phyloP scores from a whole-genome alignment of 30 jellyfish, hydroid and myxozoan species.

The Turritopsis rubra region DNA sequence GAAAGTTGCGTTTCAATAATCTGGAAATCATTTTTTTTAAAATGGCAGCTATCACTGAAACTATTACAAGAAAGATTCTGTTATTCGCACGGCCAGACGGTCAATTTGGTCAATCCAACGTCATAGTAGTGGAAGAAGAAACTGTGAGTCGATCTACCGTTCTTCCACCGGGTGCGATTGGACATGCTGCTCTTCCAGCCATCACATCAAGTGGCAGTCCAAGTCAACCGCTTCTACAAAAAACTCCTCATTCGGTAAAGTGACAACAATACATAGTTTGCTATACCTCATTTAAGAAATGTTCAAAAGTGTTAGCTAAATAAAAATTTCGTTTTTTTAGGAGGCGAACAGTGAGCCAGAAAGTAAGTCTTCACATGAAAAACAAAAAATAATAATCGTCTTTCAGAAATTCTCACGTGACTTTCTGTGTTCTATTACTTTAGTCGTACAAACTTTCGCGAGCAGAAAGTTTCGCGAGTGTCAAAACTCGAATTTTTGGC shows the following conservation, averaged over 20 bases:
- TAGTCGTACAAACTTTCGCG: too few relatives aligned
- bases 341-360: too few relatives aligned
- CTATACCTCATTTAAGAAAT: too few relatives aligned
- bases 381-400: background rate
- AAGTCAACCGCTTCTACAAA: background rate
- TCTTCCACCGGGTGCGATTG: background rate
- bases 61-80: background rate
- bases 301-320: too few relatives aligned
- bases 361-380: background rate
- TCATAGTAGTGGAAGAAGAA: background rate
- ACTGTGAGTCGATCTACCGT: background rate
- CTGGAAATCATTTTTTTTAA: background rate
- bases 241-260: background rate
- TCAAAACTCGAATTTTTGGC: too few relatives aligned
- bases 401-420: background rate
- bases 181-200: background rate
- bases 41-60: background rate
- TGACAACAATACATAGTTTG: background rate
- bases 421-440: too few relatives aligned
- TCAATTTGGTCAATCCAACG: background rate
- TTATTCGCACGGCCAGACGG: background rate
- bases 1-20: background rate
- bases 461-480: too few relatives aligned
- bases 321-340: too few relatives aligned
- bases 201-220: background rate